Evolutionary conservation across 2,888 invertebrate genomes (phyloP).

Genomic region (Drosophila testacea): DNA sequence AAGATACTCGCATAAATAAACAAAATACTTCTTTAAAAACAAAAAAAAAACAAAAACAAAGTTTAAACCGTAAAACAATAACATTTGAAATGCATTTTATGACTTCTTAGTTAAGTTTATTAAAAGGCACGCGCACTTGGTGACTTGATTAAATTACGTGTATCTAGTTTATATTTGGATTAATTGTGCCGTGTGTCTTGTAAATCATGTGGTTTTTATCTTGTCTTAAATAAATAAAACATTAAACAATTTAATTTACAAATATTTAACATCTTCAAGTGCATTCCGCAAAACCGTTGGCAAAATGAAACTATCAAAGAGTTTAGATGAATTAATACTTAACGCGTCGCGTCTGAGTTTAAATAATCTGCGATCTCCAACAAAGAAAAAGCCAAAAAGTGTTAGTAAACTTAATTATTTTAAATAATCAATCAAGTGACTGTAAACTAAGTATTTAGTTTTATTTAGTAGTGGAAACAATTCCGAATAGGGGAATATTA

Average conservation of each 20-base stretch:
- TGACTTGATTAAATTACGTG: conserved; percentile 28
- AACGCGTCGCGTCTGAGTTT: conserved; percentile 85
- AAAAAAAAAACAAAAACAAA: neutral
- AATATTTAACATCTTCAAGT: conserved; percentile 28
- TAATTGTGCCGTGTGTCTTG: conserved; percentile 13
- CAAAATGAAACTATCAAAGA: conserved; percentile 85
- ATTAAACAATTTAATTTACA: conserved; percentile 26
- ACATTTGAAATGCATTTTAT: conserved; percentile 31
- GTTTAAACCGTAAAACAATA: conserved; percentile 3
- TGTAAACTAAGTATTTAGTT: neutral
- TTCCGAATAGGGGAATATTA: neutral
- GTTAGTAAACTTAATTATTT: conserved; percentile 62
- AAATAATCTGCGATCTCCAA: conserved; percentile 81
- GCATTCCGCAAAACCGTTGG: conserved; percentile 17
- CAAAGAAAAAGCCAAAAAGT: conserved; percentile 83
- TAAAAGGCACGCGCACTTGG: conserved; percentile 39
- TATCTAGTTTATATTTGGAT: conserved; percentile 33
- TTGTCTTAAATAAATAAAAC: conserved; percentile 33
- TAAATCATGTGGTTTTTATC: conserved; percentile 39
- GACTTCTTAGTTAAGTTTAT: conserved; percentile 12
- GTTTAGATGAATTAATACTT: conserved; percentile 84
- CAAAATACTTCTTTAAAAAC: neutral
- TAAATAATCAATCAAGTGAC: too few species aligned
- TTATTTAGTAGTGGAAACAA: too few species aligned
- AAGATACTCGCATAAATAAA: conserved; percentile 10